These are phyloP conservation scores for Urophycis tenuis DNA, from an alignment of 2,797 vertebrate species.

Conservation along the genomic window DNA sequence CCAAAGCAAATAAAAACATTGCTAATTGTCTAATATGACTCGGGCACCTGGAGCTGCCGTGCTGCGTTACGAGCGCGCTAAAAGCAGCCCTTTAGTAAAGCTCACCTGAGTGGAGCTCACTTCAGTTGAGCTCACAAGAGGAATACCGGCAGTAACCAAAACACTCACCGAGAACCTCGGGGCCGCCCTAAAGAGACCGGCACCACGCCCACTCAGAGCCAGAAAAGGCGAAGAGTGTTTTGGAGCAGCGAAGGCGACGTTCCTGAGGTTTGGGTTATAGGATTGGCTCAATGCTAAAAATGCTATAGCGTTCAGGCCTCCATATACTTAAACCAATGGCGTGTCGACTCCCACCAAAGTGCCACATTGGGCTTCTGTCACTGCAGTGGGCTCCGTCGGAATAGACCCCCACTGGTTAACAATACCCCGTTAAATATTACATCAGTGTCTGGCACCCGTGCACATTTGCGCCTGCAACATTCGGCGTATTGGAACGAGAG, in stretches of 20 bases:
- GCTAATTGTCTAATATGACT: neutral
- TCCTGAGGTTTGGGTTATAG: neutral
- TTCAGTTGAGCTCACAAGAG: neutral
- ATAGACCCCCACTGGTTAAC: neutral
- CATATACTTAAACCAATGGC: neutral
- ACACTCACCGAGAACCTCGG: neutral
- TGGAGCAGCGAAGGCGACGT: neutral
- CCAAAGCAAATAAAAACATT: neutral
- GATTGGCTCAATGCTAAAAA: neutral
- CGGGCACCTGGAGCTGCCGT: neutral
- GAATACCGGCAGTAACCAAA: neutral
- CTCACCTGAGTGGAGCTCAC: neutral
- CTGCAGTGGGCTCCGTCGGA: neutral
- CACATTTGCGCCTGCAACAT: neutral
- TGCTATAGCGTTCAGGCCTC: neutral
- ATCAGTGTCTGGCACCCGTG: neutral
- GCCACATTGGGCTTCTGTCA: neutral
- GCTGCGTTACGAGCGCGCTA: neutral
- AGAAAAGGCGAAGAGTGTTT: neutral
- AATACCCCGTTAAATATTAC: neutral
- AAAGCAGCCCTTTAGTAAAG: too few relatives aligned
- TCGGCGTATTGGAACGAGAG: neutral
- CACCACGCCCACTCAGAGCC: neutral
- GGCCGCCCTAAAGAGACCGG: neutral
- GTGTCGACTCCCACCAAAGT: neutral